These are phyloP conservation scores for Halcyon chelicuti DNA, from an alignment of 2,797 vertebrate species.

Conservation along the genomic window DNA sequence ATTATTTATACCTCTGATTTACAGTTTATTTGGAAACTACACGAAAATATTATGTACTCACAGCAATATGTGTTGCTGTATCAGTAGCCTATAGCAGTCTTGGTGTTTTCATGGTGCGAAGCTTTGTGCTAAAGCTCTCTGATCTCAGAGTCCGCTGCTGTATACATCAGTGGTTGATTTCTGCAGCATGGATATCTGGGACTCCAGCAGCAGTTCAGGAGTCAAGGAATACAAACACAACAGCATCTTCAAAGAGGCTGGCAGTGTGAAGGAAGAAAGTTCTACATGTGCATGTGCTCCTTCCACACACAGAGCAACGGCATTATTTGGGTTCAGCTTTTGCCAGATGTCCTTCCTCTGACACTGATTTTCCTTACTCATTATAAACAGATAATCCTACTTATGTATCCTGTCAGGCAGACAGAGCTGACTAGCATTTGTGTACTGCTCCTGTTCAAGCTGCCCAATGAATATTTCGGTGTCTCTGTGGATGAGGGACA, in stretches of 20 bases:
- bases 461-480: conserved; percentile 21
- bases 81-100: background rate
- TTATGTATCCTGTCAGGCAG: background rate
- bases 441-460: background rate
- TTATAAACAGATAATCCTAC: conserved; percentile 35
- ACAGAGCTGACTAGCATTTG: background rate
- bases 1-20: background rate
- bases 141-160: background rate
- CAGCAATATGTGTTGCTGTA: background rate
- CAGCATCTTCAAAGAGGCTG: background rate
- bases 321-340: background rate
- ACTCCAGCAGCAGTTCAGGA: background rate
- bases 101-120: background rate
- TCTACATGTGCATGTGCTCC: background rate
- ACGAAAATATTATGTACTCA: background rate
- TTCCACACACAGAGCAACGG: background rate
- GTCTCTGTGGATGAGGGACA: background rate
- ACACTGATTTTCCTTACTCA: background rate
- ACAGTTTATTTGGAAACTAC: background rate
- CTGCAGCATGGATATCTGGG: background rate
- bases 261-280: background rate
- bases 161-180: background rate
- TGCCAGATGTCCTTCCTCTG: conserved; percentile 3
- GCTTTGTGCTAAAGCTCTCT: background rate
- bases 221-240: background rate